Evolutionary conservation across 2,113 vertebrate species (phyloP), one percentile per base, ranked within the genome.

Genomic region (Himantopus leucocephalus): DNA sequence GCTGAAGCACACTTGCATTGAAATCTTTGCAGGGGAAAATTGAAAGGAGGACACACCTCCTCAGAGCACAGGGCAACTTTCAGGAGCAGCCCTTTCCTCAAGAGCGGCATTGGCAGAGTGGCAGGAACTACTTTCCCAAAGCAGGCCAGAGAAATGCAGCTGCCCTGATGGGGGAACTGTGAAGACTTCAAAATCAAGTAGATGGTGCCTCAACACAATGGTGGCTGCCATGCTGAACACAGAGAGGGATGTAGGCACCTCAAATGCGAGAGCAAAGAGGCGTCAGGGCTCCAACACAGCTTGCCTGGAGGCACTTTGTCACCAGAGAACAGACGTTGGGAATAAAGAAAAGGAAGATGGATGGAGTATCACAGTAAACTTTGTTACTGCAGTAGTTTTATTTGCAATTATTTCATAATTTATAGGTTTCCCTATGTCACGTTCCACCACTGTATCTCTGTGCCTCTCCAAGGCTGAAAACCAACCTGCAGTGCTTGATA

Each of bases 201-300:
- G 39, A 22, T 17, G 22, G 22, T 78, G 60, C 8, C 15, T 52
- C 15, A n/a, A n/a, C 24, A 66, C 12, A 9, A 19, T 2, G 1
- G 37, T 17, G 24, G 22, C n/a, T 22, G 30, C 30, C 6, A 2
- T 37, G 32, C 3, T 50, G 43, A 76, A 45, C 3, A 15, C 13
- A 30, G 67, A 50, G 35, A 48, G 8, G 27, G 12, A 17, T 7
- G 27, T 6, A 12, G 23, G 34, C 6, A 43, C 29, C 53, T n/a
- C 14, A 29, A 26, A 67, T 2, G 4, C 10, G 24, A 50, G 21
- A 60, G 34, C 27, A 32, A 30, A 30, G 22, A 48, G 35, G 30
- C 14, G 0, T 3, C 24, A 13, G 23, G 10, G 9, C 20, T 71
- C 37, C 6, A 7, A 14, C 23, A 19, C 67, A 17, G 5, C 21